A percentile compares a stretch with the other conserved stretches of the same genome.
phyloP scores from a whole-genome alignment of 2,888 invertebrate species.

The Steinernema scapterisci region DNA sequence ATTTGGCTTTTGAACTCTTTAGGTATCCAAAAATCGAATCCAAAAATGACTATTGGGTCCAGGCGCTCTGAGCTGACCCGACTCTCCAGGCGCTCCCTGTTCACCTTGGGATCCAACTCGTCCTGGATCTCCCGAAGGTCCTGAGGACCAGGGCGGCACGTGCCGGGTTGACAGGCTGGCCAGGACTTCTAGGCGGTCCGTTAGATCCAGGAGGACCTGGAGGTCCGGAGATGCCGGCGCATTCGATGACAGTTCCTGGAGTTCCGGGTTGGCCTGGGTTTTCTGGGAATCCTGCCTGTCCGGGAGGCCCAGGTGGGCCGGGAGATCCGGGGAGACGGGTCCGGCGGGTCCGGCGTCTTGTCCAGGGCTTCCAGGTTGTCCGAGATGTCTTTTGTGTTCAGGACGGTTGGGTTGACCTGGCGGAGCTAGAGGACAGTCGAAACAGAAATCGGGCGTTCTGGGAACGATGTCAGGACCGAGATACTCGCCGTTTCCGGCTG shows the following conservation, averaged over 20 bases:
- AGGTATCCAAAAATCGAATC: no score
- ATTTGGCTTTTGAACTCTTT: no score
- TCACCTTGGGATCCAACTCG: constrained; percentile 31
- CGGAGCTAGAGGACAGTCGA: constrained; percentile 6
- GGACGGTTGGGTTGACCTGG: constrained; percentile 39
- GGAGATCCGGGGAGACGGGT: constrained; percentile 33
- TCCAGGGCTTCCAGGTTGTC: constrained; percentile 44
- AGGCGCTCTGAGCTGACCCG: constrained; percentile 24
- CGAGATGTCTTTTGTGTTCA: constrained; percentile 47
- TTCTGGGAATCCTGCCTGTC: constrained; percentile 32
- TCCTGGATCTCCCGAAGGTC: constrained; percentile 35
- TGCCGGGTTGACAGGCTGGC: constrained; percentile 37
- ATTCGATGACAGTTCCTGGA: constrained; percentile 11
- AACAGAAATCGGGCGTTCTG: constrained; percentile 1
- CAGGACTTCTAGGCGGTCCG: constrained; percentile 49
- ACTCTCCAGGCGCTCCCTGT: constrained; percentile 26
- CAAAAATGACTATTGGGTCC: constrained; percentile 34
- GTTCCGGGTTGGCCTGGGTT: constrained; percentile 30
- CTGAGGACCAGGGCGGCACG: constrained; percentile 34
- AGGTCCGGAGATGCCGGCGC: constrained; percentile 16
- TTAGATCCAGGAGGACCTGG: constrained; percentile 46
- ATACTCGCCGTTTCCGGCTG: constrained; percentile 47
- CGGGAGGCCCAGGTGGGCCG: constrained; percentile 30
- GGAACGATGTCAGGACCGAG: constrained; percentile 43
- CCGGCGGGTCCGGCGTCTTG: constrained; percentile 31